Percentiles rank a stretch among this genome's conserved stretches.
Conservation (phyloP, 2,113 vertebrate species). For the Halcyon malimbica region DNA sequence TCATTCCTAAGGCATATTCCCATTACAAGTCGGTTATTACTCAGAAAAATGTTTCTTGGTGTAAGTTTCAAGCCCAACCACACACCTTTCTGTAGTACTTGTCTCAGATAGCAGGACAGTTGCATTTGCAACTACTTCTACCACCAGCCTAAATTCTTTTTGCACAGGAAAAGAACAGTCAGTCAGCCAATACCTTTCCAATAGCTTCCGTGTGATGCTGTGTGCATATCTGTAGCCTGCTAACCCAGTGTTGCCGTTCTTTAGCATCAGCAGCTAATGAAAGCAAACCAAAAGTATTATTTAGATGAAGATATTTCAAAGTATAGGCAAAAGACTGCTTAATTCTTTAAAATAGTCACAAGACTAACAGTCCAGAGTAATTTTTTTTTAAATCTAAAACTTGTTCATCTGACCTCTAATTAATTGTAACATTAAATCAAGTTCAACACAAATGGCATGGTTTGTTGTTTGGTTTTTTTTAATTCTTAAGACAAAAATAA, state of each 20-base stretch:
- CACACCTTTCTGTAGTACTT: neutral
- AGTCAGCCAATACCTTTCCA: conserved; percentile 85
- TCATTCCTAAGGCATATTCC: neutral
- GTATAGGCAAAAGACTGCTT: neutral
- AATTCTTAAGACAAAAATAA: neutral
- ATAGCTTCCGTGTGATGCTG: conserved; percentile 98
- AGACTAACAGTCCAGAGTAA: neutral
- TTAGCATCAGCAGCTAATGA: conserved; percentile 91
- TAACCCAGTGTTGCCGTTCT: conserved; percentile 98
- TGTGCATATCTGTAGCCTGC: conserved; percentile 95
- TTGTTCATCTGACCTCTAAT: neutral
- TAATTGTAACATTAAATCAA: neutral
- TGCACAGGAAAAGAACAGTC: neutral
- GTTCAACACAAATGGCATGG: neutral
- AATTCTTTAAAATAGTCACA: neutral
- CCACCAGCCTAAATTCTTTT: neutral
- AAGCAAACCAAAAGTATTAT: neutral
- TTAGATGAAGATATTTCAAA: neutral
- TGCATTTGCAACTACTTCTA: neutral
- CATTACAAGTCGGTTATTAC: neutral
- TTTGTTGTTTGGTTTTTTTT: no score
- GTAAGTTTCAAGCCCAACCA: neutral
- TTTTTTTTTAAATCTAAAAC: neutral
- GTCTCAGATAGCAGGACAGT: neutral
- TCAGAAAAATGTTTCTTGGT: neutral